Evolutionary conservation across 2,888 invertebrate species (phyloP).

Genomic region (Pachydiplax longipennis): DNA sequence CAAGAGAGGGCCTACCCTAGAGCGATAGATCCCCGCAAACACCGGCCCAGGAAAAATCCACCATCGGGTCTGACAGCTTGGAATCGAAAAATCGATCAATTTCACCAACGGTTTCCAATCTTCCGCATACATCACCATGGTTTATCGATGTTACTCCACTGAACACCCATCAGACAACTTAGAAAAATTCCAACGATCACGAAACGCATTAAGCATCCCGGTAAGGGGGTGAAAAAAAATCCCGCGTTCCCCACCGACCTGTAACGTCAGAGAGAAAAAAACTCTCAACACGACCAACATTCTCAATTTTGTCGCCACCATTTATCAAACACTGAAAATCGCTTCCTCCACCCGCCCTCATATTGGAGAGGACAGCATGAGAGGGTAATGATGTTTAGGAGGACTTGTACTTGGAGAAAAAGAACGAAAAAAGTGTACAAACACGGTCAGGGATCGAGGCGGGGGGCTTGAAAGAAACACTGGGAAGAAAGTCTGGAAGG

Average conservation of each 20-base stretch:
- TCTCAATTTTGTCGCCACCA: constrained; percentile 35
- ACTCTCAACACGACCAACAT: background rate
- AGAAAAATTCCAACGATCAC: background rate
- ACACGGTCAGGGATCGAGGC: background rate
- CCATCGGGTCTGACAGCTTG: background rate
- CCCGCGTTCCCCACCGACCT: background rate
- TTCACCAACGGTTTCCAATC: background rate
- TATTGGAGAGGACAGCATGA: constrained; percentile 30
- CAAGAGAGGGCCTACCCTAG: no score
- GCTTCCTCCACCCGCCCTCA: background rate
- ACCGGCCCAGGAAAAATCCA: background rate
- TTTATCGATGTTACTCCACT: background rate
- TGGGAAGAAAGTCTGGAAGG: background rate
- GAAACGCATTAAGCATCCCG: background rate
- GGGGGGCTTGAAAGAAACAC: background rate
- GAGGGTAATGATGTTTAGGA: constrained; percentile 36
- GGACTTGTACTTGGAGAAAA: background rate
- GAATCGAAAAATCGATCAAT: background rate
- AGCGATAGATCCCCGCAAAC: no score
- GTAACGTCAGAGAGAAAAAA: background rate
- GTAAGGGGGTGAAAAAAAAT: background rate
- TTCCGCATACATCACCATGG: background rate
- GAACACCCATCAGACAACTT: background rate
- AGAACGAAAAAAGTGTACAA: background rate
- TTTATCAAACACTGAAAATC: constrained; percentile 6